Evolutionary conservation across 2,888 invertebrate species (phyloP), one percentile per base, ranked within the genome.

Genomic region (Drosophila borealis): DNA sequence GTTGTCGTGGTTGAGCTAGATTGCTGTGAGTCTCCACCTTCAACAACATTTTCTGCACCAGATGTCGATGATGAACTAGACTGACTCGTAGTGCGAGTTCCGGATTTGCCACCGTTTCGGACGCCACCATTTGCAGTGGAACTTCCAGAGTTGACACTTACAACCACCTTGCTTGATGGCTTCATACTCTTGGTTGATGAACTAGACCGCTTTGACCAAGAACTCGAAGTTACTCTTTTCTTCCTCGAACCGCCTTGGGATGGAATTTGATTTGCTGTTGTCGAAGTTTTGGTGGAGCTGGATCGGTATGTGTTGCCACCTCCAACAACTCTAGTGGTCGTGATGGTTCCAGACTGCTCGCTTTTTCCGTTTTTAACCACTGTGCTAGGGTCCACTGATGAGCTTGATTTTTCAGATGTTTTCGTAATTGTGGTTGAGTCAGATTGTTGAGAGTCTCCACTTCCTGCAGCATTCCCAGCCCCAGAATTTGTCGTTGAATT

Each of bases 121-220:
- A 3, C 42, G 17, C 9, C 25, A 10, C 37, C 17, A 44, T 33
- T 42, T 11, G 33, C 13, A 11, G 21, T 14, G 11, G 48, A 48
- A 9, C 21, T 50, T 21, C 2, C 29, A 41, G 54, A 29, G 13
- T 19, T 45, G 8, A 5, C 34, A 5, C 8, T 37, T 14, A 6
- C 14, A 54, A 39, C 25, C 11, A 57, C 17, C 4, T 39, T 50
- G 4, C 10, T 19, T 11, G 41, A 13, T 6, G 72, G 53, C 25
- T 25, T 45, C 5, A 13, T 14, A 14, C 8, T 14, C 21, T 45
- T 48, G 3, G 71, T 42, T 46, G 70, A 44, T 8, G 71, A 68
- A 14, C 39, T 56, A 4, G 61, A 33, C 39, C 51, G 49, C 36
- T 45, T 61, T 2, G 53, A 29, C 70, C 67, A 68, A 3, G 61